These are phyloP conservation scores for Furnarius figulus DNA, from an alignment of 2,113 vertebrate genomes.

Conservation along the genomic window DNA sequence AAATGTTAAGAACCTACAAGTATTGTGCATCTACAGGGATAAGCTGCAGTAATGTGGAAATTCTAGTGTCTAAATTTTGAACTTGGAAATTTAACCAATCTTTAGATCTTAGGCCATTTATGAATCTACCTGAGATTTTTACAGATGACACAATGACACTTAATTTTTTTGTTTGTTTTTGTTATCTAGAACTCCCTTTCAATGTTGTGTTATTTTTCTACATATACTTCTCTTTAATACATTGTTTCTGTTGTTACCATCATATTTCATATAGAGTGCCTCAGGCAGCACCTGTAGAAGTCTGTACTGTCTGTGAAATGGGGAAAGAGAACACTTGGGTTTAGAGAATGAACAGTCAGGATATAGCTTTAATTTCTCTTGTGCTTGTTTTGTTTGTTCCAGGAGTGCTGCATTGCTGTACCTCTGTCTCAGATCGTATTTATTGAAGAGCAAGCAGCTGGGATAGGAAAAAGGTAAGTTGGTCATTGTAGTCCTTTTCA, in stretches of 20 bases:
- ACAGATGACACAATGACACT: background rate
- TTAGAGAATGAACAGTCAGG: background rate
- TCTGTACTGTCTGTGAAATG: background rate
- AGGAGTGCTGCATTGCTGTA: slow-evolving; percentile 93
- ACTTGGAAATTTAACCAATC: background rate
- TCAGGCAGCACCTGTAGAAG: background rate
- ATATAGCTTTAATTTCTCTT: background rate
- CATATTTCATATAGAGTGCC: background rate
- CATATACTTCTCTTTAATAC: background rate
- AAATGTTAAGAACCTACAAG: background rate
- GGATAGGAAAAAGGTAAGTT: slow-evolving; percentile 93
- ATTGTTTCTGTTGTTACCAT: background rate
- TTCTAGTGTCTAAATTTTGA: background rate
- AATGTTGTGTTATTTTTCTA: background rate
- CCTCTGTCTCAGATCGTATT: slow-evolving; percentile 90
- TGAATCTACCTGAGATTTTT: background rate
- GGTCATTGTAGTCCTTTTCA: background rate
- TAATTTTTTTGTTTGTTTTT: background rate
- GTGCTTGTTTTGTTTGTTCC: background rate
- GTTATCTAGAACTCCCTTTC: background rate
- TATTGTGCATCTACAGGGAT: background rate
- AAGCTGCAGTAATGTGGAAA: background rate
- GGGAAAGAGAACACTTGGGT: background rate
- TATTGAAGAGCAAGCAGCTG: slow-evolving; percentile 94
- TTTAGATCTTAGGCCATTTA: background rate